phyloP scores from a whole-genome alignment of 2,888 invertebrate species.

The Noctua janthina region DNA sequence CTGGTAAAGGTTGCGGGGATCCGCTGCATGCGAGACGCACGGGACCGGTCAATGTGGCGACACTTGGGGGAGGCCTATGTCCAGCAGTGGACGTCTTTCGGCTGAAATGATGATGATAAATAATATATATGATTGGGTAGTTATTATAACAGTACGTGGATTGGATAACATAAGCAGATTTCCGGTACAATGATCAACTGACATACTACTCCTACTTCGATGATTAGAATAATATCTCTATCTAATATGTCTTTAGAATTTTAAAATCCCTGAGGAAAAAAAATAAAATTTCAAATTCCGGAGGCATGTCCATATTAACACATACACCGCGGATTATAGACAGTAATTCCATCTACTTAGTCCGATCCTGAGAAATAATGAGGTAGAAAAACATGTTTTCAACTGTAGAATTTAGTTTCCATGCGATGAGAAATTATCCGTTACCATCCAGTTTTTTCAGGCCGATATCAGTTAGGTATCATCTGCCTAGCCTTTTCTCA shows the following conservation, averaged over 20 bases:
- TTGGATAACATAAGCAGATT: not conserved
- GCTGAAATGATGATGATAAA: too few relatives aligned
- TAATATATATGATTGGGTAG: not conserved
- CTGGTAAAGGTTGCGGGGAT: too few relatives aligned
- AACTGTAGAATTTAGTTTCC: not conserved
- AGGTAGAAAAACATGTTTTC: slow-evolving; percentile 2
- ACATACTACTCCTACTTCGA: not conserved
- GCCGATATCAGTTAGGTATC: not conserved
- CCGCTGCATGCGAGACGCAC: too few relatives aligned
- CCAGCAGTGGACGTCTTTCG: too few relatives aligned
- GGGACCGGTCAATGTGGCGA: too few relatives aligned
- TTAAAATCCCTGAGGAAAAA: not conserved
- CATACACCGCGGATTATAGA: not conserved
- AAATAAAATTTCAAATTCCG: not conserved
- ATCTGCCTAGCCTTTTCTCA: too few relatives aligned
- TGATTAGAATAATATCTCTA: not conserved
- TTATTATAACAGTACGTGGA: not conserved
- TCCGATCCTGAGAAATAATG: not conserved
- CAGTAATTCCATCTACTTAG: not conserved
- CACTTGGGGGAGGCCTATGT: too few relatives aligned
- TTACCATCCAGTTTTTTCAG: not conserved
- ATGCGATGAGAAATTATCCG: not conserved
- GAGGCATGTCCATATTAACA: not conserved
- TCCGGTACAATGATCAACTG: not conserved
- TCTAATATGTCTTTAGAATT: not conserved